Evolutionary conservation across 2,888 invertebrate genomes (phyloP).

Genomic region (Trimorus sp.): DNA sequence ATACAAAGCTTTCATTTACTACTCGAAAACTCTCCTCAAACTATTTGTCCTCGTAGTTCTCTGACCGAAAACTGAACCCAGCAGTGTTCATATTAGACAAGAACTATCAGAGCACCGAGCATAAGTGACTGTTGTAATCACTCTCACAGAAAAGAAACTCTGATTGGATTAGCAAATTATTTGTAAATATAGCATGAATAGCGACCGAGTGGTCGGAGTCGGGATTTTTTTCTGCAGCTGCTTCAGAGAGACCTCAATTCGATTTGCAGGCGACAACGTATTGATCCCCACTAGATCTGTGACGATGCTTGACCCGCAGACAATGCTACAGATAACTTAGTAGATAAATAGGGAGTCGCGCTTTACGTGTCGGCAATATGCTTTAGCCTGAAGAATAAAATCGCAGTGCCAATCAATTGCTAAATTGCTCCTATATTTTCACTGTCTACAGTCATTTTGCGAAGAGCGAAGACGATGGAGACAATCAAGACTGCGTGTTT

Average conservation of each 20-base stretch:
- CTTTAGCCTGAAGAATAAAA: conserved; percentile 2
- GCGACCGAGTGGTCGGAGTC: conserved; percentile 2
- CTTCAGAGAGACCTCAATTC: conserved; percentile 18
- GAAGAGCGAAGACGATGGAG: conserved; percentile 83
- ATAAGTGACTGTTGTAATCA: conserved; percentile 49
- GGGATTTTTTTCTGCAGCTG: not conserved
- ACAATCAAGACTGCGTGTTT: conserved; percentile 86
- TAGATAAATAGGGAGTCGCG: conserved; percentile 11
- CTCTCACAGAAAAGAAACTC: conserved; percentile 35
- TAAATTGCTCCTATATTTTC: conserved; percentile 37
- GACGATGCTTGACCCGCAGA: conserved; percentile 35
- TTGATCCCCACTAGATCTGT: conserved; percentile 34
- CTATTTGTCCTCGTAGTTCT: conserved; percentile 30
- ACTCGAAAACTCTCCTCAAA: conserved; percentile 7
- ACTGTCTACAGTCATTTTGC: conserved; percentile 76
- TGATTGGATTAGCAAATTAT: conserved; percentile 43
- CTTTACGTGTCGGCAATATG: conserved; percentile 1
- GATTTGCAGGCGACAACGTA: conserved; percentile 42
- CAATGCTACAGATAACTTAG: conserved; percentile 27
- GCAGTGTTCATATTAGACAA: conserved; percentile 41
- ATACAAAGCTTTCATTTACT: conserved; percentile 17
- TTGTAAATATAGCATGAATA: conserved; percentile 63
- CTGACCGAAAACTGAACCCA: conserved; percentile 25
- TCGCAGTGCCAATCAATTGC: not conserved
- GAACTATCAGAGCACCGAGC: conserved; percentile 48